Percentiles rank a stretch among this genome's conserved stretches.
Conservation (phyloP, 2,797 vertebrate genomes). For the Spheniscus humboldti region DNA sequence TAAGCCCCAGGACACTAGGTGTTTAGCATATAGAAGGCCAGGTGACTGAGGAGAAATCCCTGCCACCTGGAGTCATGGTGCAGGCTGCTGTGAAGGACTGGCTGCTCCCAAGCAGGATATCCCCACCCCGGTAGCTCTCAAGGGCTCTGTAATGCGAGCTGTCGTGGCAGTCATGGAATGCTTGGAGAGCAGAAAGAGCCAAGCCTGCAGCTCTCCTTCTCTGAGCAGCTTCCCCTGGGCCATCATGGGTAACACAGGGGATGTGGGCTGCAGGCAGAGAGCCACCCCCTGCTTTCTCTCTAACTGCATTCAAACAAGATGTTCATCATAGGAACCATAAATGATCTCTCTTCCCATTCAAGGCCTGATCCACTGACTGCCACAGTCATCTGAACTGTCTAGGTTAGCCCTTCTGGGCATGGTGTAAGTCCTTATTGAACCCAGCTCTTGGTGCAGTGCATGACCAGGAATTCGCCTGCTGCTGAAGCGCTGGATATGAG, state of each 20-base stretch:
- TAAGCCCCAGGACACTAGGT: not conserved
- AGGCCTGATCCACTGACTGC: not conserved
- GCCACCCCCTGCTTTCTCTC: not conserved
- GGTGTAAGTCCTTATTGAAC: not conserved
- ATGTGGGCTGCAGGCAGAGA: not conserved
- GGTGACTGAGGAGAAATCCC: not conserved
- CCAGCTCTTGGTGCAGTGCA: not conserved
- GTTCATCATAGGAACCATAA: not conserved
- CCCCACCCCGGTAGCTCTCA: rapidly evolving
- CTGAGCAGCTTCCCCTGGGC: not conserved
- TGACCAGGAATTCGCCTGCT: not conserved
- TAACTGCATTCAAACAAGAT: not conserved
- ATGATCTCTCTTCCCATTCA: not conserved
- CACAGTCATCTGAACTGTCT: not conserved
- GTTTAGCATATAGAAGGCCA: not conserved
- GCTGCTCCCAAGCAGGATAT: not conserved
- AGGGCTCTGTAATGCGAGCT: rapidly evolving
- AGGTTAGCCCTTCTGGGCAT: not conserved
- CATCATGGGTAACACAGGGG: not conserved
- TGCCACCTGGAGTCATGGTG: not conserved
- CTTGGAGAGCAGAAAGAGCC: not conserved
- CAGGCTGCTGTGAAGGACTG: not conserved
- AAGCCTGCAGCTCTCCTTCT: not conserved
- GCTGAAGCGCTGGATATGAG: not conserved
- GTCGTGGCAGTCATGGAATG: not conserved